A percentile compares a stretch with the other conserved stretches of the same genome.
phyloP scores from a whole-genome alignment of 53 echinoderm and acorn worm species.

The Astropecten irregularis region DNA sequence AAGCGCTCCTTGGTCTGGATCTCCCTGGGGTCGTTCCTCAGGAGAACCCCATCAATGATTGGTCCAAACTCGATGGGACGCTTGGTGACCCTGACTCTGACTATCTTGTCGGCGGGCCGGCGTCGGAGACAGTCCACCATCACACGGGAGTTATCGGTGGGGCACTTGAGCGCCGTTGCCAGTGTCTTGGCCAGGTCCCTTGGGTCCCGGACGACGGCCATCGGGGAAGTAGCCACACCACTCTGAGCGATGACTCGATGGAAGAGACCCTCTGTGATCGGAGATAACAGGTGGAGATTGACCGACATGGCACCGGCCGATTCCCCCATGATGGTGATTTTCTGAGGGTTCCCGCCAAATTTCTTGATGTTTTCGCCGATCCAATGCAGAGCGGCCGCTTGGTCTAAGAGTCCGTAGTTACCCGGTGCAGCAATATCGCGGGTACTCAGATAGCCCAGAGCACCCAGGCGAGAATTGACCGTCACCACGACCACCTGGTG shows the following conservation, averaged over 20 bases:
- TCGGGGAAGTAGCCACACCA: slow-evolving; percentile 68
- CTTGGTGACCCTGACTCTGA: background rate
- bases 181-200: slow-evolving; percentile 62
- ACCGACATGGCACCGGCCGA: slow-evolving; percentile 82
- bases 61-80: slow-evolving; percentile 67
- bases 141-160: slow-evolving; percentile 35
- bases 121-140: slow-evolving; percentile 71
- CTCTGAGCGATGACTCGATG: slow-evolving; percentile 75
- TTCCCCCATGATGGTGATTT: slow-evolving; percentile 84
- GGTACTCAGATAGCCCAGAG: slow-evolving; percentile 79
- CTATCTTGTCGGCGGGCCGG: slow-evolving; percentile 69
- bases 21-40: slow-evolving; percentile 66
- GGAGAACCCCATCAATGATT: slow-evolving; percentile 76
- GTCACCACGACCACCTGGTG: slow-evolving; percentile 88
- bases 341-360: slow-evolving; percentile 79
- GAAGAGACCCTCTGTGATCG: slow-evolving; percentile 67
- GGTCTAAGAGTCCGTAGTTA: slow-evolving; percentile 88
- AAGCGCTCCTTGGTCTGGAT: slow-evolving; percentile 43
- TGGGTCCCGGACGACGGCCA: slow-evolving; percentile 65
- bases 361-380: slow-evolving; percentile 69
- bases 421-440: slow-evolving; percentile 66
- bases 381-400: slow-evolving; percentile 76
- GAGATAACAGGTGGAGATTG: slow-evolving; percentile 67
- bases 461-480: slow-evolving; percentile 82
- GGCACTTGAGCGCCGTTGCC: slow-evolving; percentile 66